Evolutionary conservation across 2,113 vertebrate genomes (phyloP).

Genomic region (Microcebus griseorufus): DNA sequence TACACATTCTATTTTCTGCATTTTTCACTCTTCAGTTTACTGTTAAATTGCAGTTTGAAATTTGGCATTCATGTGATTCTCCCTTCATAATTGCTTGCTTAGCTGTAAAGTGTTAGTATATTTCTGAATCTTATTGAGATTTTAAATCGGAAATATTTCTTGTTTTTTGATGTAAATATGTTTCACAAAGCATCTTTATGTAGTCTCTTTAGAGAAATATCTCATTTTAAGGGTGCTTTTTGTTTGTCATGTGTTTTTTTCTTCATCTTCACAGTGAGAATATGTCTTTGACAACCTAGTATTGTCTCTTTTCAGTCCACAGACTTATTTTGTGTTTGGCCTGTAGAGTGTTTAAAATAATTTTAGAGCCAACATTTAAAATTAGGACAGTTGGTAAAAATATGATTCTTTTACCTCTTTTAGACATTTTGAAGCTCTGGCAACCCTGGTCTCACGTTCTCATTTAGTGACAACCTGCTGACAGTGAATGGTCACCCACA

Average conservation of each 20-base stretch:
- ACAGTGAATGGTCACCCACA: neutral
- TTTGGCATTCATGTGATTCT: neutral
- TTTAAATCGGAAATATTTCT: neutral
- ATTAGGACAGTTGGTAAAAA: neutral
- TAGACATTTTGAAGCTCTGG: neutral
- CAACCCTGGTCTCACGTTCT: neutral
- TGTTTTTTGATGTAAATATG: neutral
- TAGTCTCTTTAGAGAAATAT: neutral
- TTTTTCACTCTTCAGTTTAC: neutral
- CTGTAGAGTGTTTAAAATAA: neutral
- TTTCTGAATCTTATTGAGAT: neutral
- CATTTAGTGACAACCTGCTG: too few species aligned
- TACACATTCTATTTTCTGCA: neutral
- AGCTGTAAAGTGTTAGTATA: neutral
- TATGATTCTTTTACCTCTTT: neutral
- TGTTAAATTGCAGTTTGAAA: neutral
- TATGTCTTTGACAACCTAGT: neutral
- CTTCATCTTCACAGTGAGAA: neutral
- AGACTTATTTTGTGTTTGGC: neutral
- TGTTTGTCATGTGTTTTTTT: neutral
- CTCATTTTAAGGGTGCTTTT: neutral
- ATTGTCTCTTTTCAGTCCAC: neutral
- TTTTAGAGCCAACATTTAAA: neutral
- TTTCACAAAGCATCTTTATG: neutral
- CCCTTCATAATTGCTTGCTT: neutral